phyloP scores from a whole-genome alignment of 2,113 vertebrate species.

The Pseudopipra pipra region DNA sequence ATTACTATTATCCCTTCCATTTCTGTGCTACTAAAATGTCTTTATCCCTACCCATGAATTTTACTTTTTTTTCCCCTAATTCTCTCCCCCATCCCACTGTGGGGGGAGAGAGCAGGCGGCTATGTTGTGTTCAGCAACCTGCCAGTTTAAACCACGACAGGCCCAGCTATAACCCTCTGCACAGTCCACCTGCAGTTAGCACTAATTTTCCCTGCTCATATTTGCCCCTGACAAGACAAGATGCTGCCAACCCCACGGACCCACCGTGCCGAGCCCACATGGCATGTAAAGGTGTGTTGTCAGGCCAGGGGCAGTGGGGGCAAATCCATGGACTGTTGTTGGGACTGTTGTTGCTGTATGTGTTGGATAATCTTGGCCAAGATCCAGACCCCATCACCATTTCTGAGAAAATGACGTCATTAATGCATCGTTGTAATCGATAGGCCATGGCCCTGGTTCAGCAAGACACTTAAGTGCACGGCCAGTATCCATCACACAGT shows the following conservation, averaged over 20 bases:
- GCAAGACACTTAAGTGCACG: not conserved
- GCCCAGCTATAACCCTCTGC: not conserved
- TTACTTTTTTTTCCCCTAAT: not conserved
- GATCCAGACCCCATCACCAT: not conserved
- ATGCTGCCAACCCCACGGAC: rapidly evolving
- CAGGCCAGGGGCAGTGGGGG: rapidly evolving
- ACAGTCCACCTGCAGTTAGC: not conserved
- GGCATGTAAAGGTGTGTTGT: not conserved
- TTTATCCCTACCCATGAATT: not conserved
- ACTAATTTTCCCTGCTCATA: not conserved
- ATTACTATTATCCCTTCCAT: not conserved
- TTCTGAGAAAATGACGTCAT: slow-evolving; percentile 39
- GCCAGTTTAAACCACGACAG: not conserved
- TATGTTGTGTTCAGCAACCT: not conserved
- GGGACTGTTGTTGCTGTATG: not conserved
- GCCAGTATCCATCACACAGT: not conserved
- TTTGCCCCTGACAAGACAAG: not conserved
- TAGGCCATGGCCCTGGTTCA: slow-evolving; percentile 34
- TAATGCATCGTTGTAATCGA: not conserved
- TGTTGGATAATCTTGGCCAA: not conserved
- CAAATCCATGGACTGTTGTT: rapidly evolving
- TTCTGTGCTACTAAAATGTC: not conserved
- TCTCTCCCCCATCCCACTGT: not conserved
- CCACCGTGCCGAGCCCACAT: rapidly evolving
- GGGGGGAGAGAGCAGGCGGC: not conserved